Base-by-base conservation (phyloP, 2,113 vertebrate genomes). In the Speoplatyrhinus poulsoni region DNA sequence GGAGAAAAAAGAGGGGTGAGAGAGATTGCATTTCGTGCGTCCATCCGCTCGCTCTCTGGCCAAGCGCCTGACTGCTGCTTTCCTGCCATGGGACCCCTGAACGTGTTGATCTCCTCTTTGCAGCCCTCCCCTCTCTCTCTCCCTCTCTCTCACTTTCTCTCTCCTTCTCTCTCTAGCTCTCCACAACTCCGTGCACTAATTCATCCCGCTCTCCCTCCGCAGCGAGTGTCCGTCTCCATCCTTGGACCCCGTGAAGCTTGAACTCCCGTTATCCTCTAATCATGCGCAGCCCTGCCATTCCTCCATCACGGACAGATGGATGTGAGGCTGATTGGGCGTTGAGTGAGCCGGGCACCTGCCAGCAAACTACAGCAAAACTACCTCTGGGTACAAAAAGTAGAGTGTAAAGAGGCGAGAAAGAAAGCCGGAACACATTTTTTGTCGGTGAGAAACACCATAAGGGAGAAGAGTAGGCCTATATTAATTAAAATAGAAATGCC, bases 291-390 rank as follows among this genome's bases (percentile, higher is more conserved):
- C 85, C 87, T 84, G 85, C 84, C 82, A 85, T 85, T 80, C 83
- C 82, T 87, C 86, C 87, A 87, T 81, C 82, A 82, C 85, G 88
- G 87, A 89, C 88, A 91, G 86, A 76, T 89, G 85, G 82, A 60
- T 82, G 82, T 83, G 85, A 85, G 80, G 75, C 83, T 89, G 89
- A 91, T 89, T 76, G 80, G 82, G 81, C 32, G 74, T 77, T 73
- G 83, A 89, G 87, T 75, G 82, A 90, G 85, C 47, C 75, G 87
- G 85, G 85, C 69, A 85, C 76, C 86, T 89, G 89, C 91, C 88
- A 86, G 85, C 81, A 74, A 81, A 87, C 85, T 87, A 84, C 79
- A 86, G 87, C 73, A 83, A 85, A 91, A 89, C 85, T 81, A 77
- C 73, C 83, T 85, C 85, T 92, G 93, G 36, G 36, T 8, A 41